Evolutionary conservation across 2,888 invertebrate species (phyloP), one percentile per base, ranked within the genome.

Genomic region (Bhutanitis thaidina): DNA sequence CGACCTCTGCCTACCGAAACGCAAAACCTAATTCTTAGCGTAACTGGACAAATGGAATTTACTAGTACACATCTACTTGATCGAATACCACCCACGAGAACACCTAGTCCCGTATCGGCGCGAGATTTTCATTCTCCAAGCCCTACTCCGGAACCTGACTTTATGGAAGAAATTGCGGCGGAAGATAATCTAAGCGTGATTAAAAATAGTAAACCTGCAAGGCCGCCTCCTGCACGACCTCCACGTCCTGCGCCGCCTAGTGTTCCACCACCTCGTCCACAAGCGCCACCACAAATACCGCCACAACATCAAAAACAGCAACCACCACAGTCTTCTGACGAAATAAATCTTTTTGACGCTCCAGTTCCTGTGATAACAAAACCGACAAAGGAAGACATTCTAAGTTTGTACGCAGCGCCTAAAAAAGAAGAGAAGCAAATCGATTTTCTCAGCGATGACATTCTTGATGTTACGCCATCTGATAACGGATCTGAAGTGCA

Each of bases 41-140:
- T 97, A 1, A 96, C 97, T 32, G 96, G 95, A 1, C 96, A 95
- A 49, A 93, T 97, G 93, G 96, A 97, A 69, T 95, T 95, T 43
- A 95, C 96, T 0, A 96, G 96, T 62, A 94, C 95, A 3, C 94
- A 96, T 69, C 83, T 97, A 46, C 79, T 97, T 49, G 95, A 96
- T 61, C 93, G 96, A 53, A 92, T 96, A 54, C 95, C 96, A 45
- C 95, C 94, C 4, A 96, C 96, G 0, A 92, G 96, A 59, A 95
- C 96, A 0, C 97, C 97, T 0, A 96, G 96, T 75, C 97, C 97
- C 0, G 94, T 96, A 0, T 93, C 96, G 8, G 94, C 95, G 87
- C 88, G 94, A 36, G 95, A 95, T 62, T 87, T 95, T 8, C 95
- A 96, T 71, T 95, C 96, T 0, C 96, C 96, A 0, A 95, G 96